phyloP scores from a whole-genome alignment of 2,888 invertebrate genomes.

The Sminthurinus aureus region DNA sequence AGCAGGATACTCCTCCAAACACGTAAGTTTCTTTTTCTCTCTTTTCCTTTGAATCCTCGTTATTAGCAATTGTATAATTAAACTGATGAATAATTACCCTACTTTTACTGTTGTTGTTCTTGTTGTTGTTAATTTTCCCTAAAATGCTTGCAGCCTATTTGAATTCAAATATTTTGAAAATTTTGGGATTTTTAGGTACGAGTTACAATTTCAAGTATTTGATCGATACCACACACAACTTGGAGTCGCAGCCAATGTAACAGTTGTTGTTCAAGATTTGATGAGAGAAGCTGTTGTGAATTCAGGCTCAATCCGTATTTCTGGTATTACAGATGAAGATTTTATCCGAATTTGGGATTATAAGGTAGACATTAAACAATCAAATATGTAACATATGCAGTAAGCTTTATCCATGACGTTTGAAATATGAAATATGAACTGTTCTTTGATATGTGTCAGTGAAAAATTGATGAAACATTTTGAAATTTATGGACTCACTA shows the following conservation, averaged over 20 bases:
- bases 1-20: conserved; percentile 88
- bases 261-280: conserved; percentile 91
- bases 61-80: neutral
- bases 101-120: neutral
- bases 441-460: too few relatives aligned
- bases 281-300: conserved; percentile 95
- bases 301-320: conserved; percentile 91
- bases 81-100: neutral
- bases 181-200: conserved; percentile 60
- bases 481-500: neutral
- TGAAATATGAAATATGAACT: too few relatives aligned
- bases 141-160: neutral
- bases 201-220: conserved; percentile 75
- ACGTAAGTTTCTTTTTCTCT: conserved; percentile 62
- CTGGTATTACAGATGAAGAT: conserved; percentile 94
- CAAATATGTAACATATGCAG: too few relatives aligned
- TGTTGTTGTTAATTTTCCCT: neutral
- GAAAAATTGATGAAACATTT: neutral
- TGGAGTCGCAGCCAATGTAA: conserved; percentile 95
- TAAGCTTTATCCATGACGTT: too few relatives aligned
- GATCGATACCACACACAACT: conserved; percentile 94
- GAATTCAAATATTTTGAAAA: neutral
- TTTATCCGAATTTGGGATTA: conserved; percentile 96
- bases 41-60: neutral
- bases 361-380: conserved; percentile 64